Evolutionary conservation across 1,140 invertebrate species (phyloP).

Genomic region (Bombus superbus): DNA sequence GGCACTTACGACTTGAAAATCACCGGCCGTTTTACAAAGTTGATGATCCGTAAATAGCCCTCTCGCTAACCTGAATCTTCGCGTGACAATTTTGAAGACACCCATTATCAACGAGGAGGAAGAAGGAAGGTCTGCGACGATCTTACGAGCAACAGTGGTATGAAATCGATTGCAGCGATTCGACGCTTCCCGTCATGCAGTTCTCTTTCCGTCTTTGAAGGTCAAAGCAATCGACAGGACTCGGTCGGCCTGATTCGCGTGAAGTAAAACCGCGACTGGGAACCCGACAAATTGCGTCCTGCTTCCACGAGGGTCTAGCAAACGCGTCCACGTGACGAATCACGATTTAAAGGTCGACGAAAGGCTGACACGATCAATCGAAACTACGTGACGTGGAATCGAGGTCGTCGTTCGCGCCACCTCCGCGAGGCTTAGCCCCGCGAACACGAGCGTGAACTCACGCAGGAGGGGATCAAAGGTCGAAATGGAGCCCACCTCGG

Average conservation of each 20-base stretch:
- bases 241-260: neutral
- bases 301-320: too few species aligned
- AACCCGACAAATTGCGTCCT: conserved; percentile 3
- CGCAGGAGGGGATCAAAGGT: conserved; percentile 49
- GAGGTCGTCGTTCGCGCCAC: conserved; percentile 28
- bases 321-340: neutral
- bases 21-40: neutral
- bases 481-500: conserved; percentile 31
- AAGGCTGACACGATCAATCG: conserved; percentile 51
- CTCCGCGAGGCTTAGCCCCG: neutral
- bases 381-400: conserved; percentile 35
- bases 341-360: conserved; percentile 49
- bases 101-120: neutral
- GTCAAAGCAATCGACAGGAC: neutral
- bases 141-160: neutral
- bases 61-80: neutral
- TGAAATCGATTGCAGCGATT: neutral
- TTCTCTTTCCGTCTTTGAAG: neutral
- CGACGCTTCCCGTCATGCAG: neutral
- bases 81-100: neutral
- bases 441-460: conserved; percentile 40
- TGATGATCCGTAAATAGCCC: neutral
- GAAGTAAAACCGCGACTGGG: neutral
- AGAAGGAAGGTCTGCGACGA: neutral
- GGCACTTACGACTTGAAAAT: neutral